These are phyloP conservation scores for Ailurus styani DNA, from an alignment of 2,113 vertebrate species.

Conservation along the genomic window DNA sequence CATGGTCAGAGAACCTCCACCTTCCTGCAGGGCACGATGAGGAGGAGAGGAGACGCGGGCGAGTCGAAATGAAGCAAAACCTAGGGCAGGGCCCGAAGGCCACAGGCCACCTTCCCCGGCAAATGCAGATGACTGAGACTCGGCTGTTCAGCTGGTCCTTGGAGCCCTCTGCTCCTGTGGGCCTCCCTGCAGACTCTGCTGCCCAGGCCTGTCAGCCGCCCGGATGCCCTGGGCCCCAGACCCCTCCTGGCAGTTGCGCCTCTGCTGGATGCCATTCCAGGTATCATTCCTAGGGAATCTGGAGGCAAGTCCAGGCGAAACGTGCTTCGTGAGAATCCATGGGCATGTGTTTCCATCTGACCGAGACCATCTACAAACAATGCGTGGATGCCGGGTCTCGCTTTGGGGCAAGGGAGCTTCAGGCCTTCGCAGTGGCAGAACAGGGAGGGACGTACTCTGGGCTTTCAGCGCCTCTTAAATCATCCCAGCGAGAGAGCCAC, in stretches of 20 bases:
- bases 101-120: background rate
- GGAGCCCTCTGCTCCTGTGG: background rate
- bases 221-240: background rate
- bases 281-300: background rate
- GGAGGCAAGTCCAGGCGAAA: background rate
- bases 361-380: background rate
- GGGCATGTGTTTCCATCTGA: background rate
- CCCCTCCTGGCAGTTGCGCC: background rate
- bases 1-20: background rate
- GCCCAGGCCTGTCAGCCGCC: background rate
- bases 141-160: background rate
- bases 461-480: slow-evolving; percentile 22
- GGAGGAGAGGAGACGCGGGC: background rate
- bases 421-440: background rate
- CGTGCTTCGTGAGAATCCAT: background rate
- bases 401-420: background rate
- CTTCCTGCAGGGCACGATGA: background rate
- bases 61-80: background rate
- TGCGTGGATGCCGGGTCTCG: background rate
- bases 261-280: background rate
- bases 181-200: fast-evolving
- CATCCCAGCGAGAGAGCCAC: background rate
- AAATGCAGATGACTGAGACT: background rate
- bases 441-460: background rate
- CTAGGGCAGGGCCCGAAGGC: background rate